Base-by-base conservation (phyloP, 2,797 vertebrate genomes). In the Menidia menidia region DNA sequence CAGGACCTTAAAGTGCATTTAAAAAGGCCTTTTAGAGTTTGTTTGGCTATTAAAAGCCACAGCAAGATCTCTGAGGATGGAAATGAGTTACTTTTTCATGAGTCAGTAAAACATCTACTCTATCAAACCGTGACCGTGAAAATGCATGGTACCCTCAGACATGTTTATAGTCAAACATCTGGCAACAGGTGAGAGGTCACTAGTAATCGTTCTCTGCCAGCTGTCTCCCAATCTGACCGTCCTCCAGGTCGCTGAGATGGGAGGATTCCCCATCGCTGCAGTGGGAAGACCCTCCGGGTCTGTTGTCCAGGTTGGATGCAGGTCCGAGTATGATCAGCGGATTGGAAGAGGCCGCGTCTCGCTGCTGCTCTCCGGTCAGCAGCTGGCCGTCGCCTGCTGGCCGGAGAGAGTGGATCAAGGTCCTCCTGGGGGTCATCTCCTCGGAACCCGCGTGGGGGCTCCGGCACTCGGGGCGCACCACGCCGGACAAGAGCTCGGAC, bases 241-340 rank as follows among this genome's bases (percentile, higher is more conserved):
- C 94, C 67, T 95, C 94, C 18, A 77, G 57, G 80, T 95, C 94
- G 73, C 95, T 95, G 73, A 88, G 89, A 65, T 90, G 93, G 2
- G 91, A 93, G 1, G 91, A 95, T 47, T 95, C 94, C 0, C 93
- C 93, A 63, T 95, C 95, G 58, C 95, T 95, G 86, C 91, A 87
- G 77, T 77, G 89, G 18, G 87, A 89, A 2, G 86, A 86, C 1
- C 52, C 60, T 14, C 80, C 51, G 44, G 82, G 85, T 4, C 72
- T 84, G 48, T 77, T 84, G 7, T 80, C 88, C 55, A 87, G 62
- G 61, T 92, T 89, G 7, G 89, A 75, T 69, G 89, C 57, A 15
- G 92, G 60, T 39, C 90, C 81, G 0, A 94, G 78, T 59, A 94
- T 91, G 16, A 94, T 78, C 43, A 94, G 65, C 74, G 83, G 94